phyloP scores from a whole-genome alignment of 1,140 invertebrate species.

The Drosophila rufa region DNA sequence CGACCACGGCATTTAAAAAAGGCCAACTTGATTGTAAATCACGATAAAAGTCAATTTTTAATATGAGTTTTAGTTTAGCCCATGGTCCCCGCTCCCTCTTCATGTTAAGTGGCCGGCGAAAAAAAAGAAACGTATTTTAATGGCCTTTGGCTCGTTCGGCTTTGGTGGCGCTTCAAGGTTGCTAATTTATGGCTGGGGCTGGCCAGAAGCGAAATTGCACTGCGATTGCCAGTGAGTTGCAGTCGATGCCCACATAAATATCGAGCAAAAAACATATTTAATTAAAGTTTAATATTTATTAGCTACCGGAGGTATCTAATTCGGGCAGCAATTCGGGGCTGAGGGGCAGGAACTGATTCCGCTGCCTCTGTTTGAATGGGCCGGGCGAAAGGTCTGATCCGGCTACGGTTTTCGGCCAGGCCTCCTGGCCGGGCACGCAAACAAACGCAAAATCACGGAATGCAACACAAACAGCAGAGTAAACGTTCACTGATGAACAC shows the following conservation, averaged over 20 bases:
- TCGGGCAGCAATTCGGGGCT: slow-evolving; percentile 57
- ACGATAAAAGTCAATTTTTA: slow-evolving; percentile 84
- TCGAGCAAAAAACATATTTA: slow-evolving; percentile 78
- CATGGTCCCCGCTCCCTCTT: slow-evolving; percentile 9
- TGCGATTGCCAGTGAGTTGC: slow-evolving; percentile 34
- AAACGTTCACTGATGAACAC: slow-evolving; percentile 19
- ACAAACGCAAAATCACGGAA: slow-evolving; percentile 61
- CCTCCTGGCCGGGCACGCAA: slow-evolving; percentile 45
- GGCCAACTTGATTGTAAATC: slow-evolving; percentile 82
- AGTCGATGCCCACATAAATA: slow-evolving; percentile 79
- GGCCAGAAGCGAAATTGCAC: slow-evolving; percentile 78
- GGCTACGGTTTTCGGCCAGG: slow-evolving; percentile 13
- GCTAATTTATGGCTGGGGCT: slow-evolving; percentile 72
- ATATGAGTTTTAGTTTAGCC: slow-evolving; percentile 81
- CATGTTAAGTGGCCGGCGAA: slow-evolving; percentile 54
- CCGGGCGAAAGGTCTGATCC: slow-evolving; percentile 24
- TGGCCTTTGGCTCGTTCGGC: slow-evolving; percentile 70
- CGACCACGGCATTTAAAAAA: slow-evolving; percentile 81
- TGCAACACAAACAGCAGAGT: slow-evolving; percentile 31
- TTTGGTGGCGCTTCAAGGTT: slow-evolving; percentile 71
- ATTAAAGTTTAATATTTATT: slow-evolving; percentile 84
- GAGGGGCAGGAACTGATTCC: neutral
- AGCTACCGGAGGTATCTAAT: slow-evolving; percentile 68
- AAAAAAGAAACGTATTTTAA: slow-evolving; percentile 72
- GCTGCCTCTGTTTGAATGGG: slow-evolving; percentile 3